A percentile compares a stretch with the other conserved stretches of the same genome.
These are phyloP conservation scores for Pheosia tremula DNA, from an alignment of 2,888 invertebrate species.

Conservation along the genomic window DNA sequence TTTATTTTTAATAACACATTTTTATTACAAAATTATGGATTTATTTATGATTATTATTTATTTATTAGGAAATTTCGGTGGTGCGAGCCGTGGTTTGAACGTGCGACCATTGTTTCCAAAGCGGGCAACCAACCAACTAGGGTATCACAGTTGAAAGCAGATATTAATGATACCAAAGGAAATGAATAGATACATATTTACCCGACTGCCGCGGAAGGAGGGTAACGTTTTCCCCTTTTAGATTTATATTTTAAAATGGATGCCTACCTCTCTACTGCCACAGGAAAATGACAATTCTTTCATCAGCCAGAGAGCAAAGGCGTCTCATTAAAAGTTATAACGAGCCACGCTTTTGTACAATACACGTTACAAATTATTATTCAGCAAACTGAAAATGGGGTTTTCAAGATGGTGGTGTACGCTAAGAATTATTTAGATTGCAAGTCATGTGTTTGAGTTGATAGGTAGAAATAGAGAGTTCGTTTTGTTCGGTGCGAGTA, in stretches of 20 bases:
- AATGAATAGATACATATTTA: too few relatives aligned
- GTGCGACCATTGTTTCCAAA: too few relatives aligned
- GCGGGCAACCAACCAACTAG: too few relatives aligned
- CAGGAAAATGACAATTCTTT: neutral
- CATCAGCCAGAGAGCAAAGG: constrained; percentile 3
- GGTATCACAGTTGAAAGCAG: too few relatives aligned
- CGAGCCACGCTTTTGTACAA: constrained; percentile 25
- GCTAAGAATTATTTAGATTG: neutral
- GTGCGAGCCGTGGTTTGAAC: too few relatives aligned
- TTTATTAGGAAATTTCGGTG: too few relatives aligned
- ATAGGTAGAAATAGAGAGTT: neutral
- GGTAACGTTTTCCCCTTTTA: neutral
- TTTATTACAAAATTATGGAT: too few relatives aligned
- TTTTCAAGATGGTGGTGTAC: neutral
- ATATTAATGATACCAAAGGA: too few relatives aligned
- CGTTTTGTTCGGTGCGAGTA: too few relatives aligned
- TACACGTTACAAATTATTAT: neutral
- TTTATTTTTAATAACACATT: too few relatives aligned
- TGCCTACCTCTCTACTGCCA: neutral
- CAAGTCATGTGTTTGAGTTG: neutral
- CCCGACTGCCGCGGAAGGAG: too few relatives aligned
- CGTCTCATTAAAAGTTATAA: constrained; percentile 61
- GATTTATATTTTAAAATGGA: neutral
- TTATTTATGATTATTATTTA: too few relatives aligned
- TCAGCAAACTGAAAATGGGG: neutral